Percentiles rank a stretch among this genome's conserved stretches.
Evolutionary conservation across 92 coral and sea anemone species (phyloP).

Genomic region (Paramuricea clavata): DNA sequence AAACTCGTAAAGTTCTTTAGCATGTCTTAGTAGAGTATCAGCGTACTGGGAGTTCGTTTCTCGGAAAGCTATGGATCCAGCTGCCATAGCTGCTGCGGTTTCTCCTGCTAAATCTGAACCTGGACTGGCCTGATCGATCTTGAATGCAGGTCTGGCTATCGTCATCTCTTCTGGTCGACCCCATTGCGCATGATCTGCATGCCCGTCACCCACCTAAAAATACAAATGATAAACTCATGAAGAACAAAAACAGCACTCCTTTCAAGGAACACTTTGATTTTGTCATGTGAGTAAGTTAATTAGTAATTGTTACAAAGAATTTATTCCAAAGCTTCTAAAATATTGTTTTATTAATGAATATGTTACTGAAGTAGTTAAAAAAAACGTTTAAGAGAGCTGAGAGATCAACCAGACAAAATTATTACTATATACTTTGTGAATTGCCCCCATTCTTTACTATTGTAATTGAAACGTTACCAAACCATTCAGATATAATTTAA

Average conservation of each 20-base stretch:
- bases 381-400: too few species aligned
- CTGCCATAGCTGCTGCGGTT: conserved; percentile 95
- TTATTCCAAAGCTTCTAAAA: too few species aligned
- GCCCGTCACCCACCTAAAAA: conserved; percentile 84
- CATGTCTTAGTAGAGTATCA: conserved; percentile 71
- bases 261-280: too few species aligned
- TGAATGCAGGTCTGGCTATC: conserved; percentile 84
- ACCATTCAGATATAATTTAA: too few species aligned
- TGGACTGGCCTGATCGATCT: conserved; percentile 76
- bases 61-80: conserved; percentile 81
- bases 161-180: conserved; percentile 98
- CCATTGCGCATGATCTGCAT: conserved; percentile 84
- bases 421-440: too few species aligned
- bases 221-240: not conserved
- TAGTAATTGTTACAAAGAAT: too few species aligned
- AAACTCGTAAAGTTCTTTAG: conserved; percentile 79
- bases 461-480: too few species aligned
- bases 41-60: conserved; percentile 67
- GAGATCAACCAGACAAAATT: too few species aligned
- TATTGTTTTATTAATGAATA: too few species aligned
- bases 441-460: too few species aligned
- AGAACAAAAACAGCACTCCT: not conserved
- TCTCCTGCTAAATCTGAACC: conserved; percentile 93
- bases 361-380: not conserved
- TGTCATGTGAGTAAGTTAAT: too few species aligned